Conservation (phyloP, 2,888 invertebrate species). For the Chaitophorus viminalis region DNA sequence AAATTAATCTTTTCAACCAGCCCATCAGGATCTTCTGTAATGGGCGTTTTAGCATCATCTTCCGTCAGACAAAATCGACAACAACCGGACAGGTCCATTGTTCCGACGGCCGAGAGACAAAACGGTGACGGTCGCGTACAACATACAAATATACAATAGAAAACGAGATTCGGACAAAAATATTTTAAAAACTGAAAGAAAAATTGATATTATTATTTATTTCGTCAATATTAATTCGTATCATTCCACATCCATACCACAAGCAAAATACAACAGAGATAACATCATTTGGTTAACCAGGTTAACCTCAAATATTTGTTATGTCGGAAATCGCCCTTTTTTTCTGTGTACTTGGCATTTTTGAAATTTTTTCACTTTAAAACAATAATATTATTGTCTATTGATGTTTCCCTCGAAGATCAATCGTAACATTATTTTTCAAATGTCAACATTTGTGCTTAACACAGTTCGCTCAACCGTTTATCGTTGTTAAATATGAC, state of each 20-base stretch:
- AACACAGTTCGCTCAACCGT: neutral
- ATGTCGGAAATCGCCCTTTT: slow-evolving; percentile 58
- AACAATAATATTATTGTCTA: neutral
- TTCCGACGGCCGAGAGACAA: neutral
- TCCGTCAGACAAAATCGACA: slow-evolving; percentile 56
- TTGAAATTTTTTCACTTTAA: slow-evolving; percentile 24
- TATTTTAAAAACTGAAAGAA: slow-evolving; percentile 20
- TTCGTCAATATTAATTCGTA: slow-evolving; percentile 35
- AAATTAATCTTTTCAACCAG: slow-evolving; percentile 49
- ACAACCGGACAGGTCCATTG: slow-evolving; percentile 49
- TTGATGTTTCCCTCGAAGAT: neutral
- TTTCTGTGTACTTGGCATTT: slow-evolving; percentile 60
- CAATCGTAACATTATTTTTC: neutral
- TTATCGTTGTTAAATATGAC: neutral
- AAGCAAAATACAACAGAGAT: slow-evolving; percentile 23
- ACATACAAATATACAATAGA: neutral
- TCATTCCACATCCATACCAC: no score
- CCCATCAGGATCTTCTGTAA: slow-evolving; percentile 42
- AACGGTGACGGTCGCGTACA: neutral
- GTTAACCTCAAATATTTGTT: slow-evolving; percentile 58
- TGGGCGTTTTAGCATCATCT: slow-evolving; percentile 44
- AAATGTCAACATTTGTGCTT: neutral
- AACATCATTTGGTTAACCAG: slow-evolving; percentile 49
- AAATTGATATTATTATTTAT: slow-evolving; percentile 1
- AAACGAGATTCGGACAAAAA: no score